Conservation (phyloP, 2,113 vertebrate species). For the Rhea americana region DNA sequence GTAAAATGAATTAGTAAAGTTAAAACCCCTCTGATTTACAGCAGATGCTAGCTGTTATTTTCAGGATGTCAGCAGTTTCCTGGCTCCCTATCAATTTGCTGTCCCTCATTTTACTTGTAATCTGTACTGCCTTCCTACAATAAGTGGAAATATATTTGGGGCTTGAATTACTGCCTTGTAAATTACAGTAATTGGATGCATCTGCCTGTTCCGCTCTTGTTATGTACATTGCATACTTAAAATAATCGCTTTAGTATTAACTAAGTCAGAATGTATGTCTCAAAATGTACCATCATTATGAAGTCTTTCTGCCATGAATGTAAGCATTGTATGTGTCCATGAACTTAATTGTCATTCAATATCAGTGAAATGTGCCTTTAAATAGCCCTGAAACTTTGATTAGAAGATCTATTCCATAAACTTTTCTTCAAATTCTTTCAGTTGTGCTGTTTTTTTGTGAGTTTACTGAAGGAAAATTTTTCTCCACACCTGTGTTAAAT, state of each 20-base stretch:
- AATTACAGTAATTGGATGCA: constrained; percentile 53
- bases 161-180: constrained; percentile 53
- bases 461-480: background rate
- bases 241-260: constrained; percentile 34
- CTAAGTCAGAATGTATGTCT: constrained; percentile 30
- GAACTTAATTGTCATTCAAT: constrained; percentile 1
- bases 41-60: constrained; percentile 11
- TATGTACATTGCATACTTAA: constrained; percentile 32
- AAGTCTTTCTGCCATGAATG: background rate
- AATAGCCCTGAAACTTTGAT: constrained; percentile 9
- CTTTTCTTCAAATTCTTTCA: constrained; percentile 37
- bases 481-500: background rate
- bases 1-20: background rate
- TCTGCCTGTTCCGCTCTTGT: constrained; percentile 1
- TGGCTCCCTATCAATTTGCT: background rate
- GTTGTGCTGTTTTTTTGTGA: background rate
- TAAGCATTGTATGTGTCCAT: background rate
- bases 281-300: background rate
- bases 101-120: background rate
- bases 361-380: constrained; percentile 62
- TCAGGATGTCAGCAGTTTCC: background rate
- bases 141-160: constrained; percentile 10
- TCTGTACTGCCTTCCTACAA: background rate
- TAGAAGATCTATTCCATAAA: constrained; percentile 62
- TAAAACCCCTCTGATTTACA: background rate